A percentile compares a stretch with the other conserved stretches of the same genome.
Conservation (phyloP, 2,113 vertebrate species). For the Urocitellus parryii region DNA sequence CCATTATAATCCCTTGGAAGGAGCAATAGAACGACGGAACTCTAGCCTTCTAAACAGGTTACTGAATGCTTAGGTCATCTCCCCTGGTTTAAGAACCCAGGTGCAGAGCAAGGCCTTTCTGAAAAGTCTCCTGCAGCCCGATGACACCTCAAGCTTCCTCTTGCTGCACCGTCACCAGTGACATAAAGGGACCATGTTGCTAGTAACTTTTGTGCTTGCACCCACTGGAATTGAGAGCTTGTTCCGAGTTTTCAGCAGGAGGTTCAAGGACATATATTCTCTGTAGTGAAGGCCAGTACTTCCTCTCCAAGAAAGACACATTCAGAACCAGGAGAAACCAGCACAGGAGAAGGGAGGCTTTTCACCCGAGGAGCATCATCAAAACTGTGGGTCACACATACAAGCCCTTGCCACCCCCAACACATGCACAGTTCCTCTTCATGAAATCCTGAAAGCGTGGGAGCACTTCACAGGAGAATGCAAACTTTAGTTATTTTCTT, state of each 20-base stretch:
- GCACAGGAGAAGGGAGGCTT: neutral
- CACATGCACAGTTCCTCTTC: neutral
- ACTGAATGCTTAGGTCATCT: neutral
- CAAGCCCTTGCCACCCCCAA: neutral
- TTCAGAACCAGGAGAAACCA: neutral
- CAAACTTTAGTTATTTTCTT: constrained; percentile 50
- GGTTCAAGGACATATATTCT: neutral
- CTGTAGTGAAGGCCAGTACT: neutral
- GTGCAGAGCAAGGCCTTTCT: neutral
- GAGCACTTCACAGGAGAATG: constrained; percentile 12
- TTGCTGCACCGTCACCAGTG: neutral
- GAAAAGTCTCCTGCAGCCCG: neutral
- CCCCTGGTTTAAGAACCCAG: neutral
- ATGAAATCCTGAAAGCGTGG: neutral
- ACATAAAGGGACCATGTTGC: neutral
- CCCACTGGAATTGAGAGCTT: neutral
- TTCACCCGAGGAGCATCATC: neutral
- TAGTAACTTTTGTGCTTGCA: neutral
- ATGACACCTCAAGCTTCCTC: neutral
- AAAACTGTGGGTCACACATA: neutral
- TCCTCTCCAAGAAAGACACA: neutral
- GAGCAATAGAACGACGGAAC: neutral
- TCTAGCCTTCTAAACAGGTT: neutral
- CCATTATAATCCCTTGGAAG: neutral
- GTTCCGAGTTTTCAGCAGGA: neutral